phyloP scores from a whole-genome alignment of 1,140 invertebrate genomes.

The Drosophila nigrodunni region DNA sequence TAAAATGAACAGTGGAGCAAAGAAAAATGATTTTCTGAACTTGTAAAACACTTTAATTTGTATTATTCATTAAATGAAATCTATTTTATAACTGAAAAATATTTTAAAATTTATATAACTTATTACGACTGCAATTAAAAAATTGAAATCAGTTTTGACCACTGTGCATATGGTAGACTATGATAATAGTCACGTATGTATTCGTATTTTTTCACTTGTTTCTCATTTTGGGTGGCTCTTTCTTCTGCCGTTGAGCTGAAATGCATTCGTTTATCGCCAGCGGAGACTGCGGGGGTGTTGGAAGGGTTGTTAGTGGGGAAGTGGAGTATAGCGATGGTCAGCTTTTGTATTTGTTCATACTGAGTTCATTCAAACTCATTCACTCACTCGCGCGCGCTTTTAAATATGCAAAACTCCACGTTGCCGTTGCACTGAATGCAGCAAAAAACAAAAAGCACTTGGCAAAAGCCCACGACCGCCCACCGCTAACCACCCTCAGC shows the following conservation, averaged over 20 bases:
- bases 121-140: too few species aligned
- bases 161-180: constrained; percentile 27
- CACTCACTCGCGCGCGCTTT: constrained; percentile 70
- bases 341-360: constrained; percentile 51
- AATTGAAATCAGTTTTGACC: background rate
- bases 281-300: background rate
- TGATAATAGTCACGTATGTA: constrained; percentile 24
- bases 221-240: constrained; percentile 24
- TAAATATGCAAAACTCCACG: constrained; percentile 78
- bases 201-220: constrained; percentile 42
- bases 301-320: background rate
- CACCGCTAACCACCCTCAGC: constrained; percentile 20
- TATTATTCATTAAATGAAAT: too few species aligned
- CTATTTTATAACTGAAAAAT: too few species aligned
- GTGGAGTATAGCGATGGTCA: constrained; percentile 8
- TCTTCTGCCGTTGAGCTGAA: constrained; percentile 57
- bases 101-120: too few species aligned
- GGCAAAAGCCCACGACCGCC: constrained; percentile 9
- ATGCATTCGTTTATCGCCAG: constrained; percentile 33
- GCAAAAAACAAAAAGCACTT: constrained; percentile 53
- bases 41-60: too few species aligned
- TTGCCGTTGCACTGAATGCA: constrained; percentile 63
- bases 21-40: too few species aligned
- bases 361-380: constrained; percentile 83
- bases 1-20: constrained; percentile 44